A percentile compares a stretch with the other conserved stretches of the same genome.
Conservation (phyloP, 2,797 vertebrate species). For the Emydoidea blandingii region DNA sequence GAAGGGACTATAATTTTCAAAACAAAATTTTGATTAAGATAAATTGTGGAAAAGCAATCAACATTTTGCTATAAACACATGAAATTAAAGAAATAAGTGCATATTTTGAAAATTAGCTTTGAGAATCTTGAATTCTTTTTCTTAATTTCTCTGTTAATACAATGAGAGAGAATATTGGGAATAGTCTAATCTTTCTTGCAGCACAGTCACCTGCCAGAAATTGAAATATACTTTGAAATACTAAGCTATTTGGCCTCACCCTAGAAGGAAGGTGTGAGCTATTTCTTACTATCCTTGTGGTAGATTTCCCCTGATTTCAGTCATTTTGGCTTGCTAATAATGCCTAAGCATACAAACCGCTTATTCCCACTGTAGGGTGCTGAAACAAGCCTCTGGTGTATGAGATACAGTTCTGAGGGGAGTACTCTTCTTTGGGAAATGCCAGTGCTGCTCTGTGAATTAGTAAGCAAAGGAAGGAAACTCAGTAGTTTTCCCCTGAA, state of each 20-base stretch:
- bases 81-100: not conserved
- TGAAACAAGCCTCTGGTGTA: not conserved
- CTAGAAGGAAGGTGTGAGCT: not conserved
- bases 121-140: not conserved
- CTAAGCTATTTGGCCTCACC: not conserved
- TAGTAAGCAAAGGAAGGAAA: not conserved
- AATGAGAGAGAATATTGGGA: not conserved
- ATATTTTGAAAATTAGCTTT: not conserved
- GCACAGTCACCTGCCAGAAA: not conserved
- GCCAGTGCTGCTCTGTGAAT: not conserved
- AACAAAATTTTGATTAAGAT: not conserved
- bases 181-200: not conserved
- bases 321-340: not conserved
- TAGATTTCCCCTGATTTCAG: not conserved
- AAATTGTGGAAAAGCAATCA: not conserved
- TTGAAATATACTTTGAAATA: not conserved
- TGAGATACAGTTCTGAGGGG: not conserved
- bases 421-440: not conserved
- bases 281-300: not conserved
- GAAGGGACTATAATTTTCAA: not conserved
- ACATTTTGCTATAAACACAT: not conserved
- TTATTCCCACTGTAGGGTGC: not conserved
- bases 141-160: not conserved
- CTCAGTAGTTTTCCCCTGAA: not conserved
- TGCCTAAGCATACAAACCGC: not conserved